Evolutionary conservation across 2,113 vertebrate species (phyloP).

Genomic region (Ondatra zibethicus): DNA sequence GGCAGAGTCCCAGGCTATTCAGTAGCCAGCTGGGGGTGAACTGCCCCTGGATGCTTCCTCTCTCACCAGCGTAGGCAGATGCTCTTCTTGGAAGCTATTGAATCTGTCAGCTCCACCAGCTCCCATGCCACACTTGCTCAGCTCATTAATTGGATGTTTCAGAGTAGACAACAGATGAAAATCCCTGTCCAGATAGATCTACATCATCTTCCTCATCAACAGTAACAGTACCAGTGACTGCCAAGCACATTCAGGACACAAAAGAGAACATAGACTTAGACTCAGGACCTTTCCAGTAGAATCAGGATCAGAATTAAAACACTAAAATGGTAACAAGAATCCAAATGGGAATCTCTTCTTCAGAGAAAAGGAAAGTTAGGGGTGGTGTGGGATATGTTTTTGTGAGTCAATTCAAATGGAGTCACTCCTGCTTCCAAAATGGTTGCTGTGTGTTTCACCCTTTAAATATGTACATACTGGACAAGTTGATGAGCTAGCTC

Average conservation of each 20-base stretch:
- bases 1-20: not conserved
- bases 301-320: slow-evolving; percentile 63
- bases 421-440: not conserved
- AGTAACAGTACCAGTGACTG: not conserved
- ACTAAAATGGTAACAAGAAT: not conserved
- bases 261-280: not conserved
- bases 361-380: not conserved
- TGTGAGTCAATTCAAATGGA: not conserved
- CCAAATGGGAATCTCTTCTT: slow-evolving; percentile 6
- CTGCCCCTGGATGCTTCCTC: not conserved
- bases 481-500: not conserved
- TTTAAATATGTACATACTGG: slow-evolving; percentile 12
- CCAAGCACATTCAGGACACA: slow-evolving; percentile 46
- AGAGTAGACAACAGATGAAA: not conserved
- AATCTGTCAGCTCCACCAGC: not conserved
- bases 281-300: not conserved
- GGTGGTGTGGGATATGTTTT: not conserved
- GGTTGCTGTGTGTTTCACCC: not conserved
- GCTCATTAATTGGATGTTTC: slow-evolving; percentile 50
- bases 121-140: not conserved
- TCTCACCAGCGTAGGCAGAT: not conserved
- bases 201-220: slow-evolving; percentile 11
- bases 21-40: not conserved
- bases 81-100: not conserved
- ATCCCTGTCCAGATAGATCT: slow-evolving; percentile 35